Conservation (phyloP, 2,113 vertebrate genomes). For the Rhynchopsitta pachyrhyncha region DNA sequence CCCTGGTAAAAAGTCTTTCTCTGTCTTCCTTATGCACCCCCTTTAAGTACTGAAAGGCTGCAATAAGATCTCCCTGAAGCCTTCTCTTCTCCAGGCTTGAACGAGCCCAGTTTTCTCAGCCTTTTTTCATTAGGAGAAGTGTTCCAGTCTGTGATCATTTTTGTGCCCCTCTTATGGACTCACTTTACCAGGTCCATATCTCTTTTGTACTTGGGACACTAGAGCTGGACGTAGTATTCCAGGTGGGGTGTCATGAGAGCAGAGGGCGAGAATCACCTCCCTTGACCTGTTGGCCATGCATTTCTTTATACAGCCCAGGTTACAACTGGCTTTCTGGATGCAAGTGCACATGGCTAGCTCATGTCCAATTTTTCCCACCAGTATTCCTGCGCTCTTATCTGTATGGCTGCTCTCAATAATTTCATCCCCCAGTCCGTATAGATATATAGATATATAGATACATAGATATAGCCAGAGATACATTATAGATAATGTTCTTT, state of each 20-base stretch:
- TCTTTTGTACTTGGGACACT: background rate
- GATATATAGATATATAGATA: background rate
- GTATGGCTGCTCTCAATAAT: background rate
- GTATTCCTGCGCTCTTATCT: background rate
- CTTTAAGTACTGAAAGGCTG: background rate
- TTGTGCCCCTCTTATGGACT: background rate
- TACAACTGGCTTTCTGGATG: background rate
- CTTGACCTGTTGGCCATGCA: fast-evolving
- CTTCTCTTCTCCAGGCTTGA: background rate
- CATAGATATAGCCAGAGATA: background rate
- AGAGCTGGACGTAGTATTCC: background rate
- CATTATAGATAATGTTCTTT: background rate
- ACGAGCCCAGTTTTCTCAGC: background rate
- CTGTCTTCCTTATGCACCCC: background rate
- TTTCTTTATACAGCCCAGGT: background rate
- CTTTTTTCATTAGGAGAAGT: background rate
- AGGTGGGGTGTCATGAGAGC: background rate
- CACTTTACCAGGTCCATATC: background rate
- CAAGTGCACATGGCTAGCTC: background rate
- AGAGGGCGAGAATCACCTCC: background rate
- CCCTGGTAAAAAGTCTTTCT: background rate
- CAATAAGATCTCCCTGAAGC: background rate
- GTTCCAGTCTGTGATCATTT: background rate
- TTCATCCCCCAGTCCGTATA: background rate
- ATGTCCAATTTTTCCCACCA: background rate